Base-by-base conservation (phyloP, 2,113 vertebrate species). In the Cephalopholis sonnerati region DNA sequence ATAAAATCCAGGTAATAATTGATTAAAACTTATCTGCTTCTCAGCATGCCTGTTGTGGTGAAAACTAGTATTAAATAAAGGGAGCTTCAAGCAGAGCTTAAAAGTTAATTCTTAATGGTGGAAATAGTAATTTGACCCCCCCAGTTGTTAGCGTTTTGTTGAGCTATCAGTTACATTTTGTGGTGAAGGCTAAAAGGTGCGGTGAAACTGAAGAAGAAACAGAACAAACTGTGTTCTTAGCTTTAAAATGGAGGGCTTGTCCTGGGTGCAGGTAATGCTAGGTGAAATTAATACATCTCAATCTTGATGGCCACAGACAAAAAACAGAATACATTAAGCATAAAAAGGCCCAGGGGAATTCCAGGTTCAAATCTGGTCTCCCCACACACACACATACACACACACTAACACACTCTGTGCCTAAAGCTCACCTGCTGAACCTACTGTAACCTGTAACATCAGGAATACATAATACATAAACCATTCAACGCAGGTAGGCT, bases 391-490 rank as follows among this genome's bases (percentile, higher is more conserved):
- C 48, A 50, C 16, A 50, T 3, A 50, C 5, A 67, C 8, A 27
- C 24, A 44, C 39, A 44, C 22, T 6, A 10, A 57, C 24, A 29
- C 73, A 79, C 7, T 61, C 17, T 3, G 6, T 25, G 17, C 44
- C 50, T 57, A 2, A 22, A 50, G 48, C 68, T 67, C 65, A 69
- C 58, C 87, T 77, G 74, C 16, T 87, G 73, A 90, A 80, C 85
- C 72, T 44, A 81, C 36, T 77, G 59, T 79, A 51, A 87, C 70
- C 70, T 71, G 53, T 54, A 73, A 75, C 68, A 67, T 50, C 44
- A 61, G 24, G 27, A 74, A 81, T 55, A 70, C 69, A 87, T 74
- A 67, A 86, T 46, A 55, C 27, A 81, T 74, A 25, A 44, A 74
- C 12, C 22, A 75, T 76, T 77, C 50, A 84, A 48, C 44, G 46